Base-by-base conservation (phyloP, 2,888 invertebrate genomes). In the Hofmannophila pseudospretella region DNA sequence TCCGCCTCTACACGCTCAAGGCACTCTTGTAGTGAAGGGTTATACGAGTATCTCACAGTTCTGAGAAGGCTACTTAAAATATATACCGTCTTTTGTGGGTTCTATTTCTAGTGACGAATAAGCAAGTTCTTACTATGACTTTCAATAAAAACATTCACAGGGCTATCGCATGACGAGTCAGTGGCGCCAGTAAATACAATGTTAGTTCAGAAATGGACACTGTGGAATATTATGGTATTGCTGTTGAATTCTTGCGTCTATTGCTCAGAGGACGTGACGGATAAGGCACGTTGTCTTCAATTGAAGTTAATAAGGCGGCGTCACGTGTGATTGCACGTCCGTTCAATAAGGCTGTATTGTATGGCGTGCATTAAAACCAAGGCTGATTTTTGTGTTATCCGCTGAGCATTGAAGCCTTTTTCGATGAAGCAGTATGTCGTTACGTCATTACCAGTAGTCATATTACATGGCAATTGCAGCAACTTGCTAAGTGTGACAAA, bases 221-320 rank as follows among this genome's bases (percentile, higher is more conserved):
- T 44, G 44, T 45, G 41, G 38, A n/a, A n/a, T n/a, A n/a, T 38
- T 27, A 27, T 27, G 27, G 27, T 10, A 27, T 36, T 43, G 57
- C 45, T 55, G 54, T 46, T 51, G 49, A 54, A 65, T 65, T 58
- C 62, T 47, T 47, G 42, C 23, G 39, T 43, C 47, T 57, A 62
- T 65, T 62, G 62, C 58, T 63, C 63, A 65, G 49, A 40, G 45
- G 37, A 27, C 39, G 36, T 46, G 45, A 45, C 26, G 55, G 57
- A 64, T 61, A 60, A 56, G 50, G 54, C 58, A 61, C 57, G 57
- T 52, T 45, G 44, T 14, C 26, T 16, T 16, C 16, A 16, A 16
- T 16, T 16, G 16, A 27, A 2, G 5, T 11, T 10, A 12, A 27
- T 11, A 10, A 12, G 27, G 11, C 11, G n/a, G 4, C n/a, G 23